Evolutionary conservation across 2,888 invertebrate genomes (phyloP).

Genomic region (Morpho deidamia): DNA sequence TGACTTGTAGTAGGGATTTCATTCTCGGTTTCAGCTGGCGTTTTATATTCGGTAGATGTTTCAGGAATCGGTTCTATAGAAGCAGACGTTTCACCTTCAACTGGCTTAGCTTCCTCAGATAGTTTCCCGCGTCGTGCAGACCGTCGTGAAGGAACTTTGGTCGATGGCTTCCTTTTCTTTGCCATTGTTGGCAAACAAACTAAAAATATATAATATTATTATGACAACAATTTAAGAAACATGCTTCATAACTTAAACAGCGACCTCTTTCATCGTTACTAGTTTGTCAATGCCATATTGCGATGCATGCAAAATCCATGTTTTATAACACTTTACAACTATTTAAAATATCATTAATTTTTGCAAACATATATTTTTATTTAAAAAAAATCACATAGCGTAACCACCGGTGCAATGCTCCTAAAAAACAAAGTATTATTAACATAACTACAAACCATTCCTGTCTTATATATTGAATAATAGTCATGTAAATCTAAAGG

Average conservation of each 20-base stretch:
- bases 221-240: conserved; percentile 25
- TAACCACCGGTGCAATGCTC: conserved; percentile 53
- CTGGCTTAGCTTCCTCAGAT: conserved; percentile 34
- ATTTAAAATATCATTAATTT: background rate
- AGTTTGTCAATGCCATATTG: conserved; percentile 55
- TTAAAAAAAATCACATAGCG: conserved; percentile 26
- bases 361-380: conserved; percentile 1
- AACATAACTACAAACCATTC: conserved; percentile 46
- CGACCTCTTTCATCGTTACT: conserved; percentile 62
- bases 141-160: conserved; percentile 50
- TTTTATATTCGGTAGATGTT: conserved; percentile 22
- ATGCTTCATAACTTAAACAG: conserved; percentile 27
- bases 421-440: conserved; percentile 13
- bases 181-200: conserved; percentile 60
- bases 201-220: conserved; percentile 27
- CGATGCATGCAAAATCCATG: conserved; percentile 6
- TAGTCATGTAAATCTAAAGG: conserved; percentile 30
- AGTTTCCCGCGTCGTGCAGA: conserved; percentile 61
- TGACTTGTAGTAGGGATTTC: background rate
- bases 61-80: conserved; percentile 31
- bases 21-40: conserved; percentile 1
- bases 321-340: background rate
- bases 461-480: conserved; percentile 33
- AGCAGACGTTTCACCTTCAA: conserved; percentile 45
- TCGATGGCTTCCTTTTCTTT: conserved; percentile 62